Conservation (phyloP, 2,888 invertebrate genomes). For the Philereme vetulata region DNA sequence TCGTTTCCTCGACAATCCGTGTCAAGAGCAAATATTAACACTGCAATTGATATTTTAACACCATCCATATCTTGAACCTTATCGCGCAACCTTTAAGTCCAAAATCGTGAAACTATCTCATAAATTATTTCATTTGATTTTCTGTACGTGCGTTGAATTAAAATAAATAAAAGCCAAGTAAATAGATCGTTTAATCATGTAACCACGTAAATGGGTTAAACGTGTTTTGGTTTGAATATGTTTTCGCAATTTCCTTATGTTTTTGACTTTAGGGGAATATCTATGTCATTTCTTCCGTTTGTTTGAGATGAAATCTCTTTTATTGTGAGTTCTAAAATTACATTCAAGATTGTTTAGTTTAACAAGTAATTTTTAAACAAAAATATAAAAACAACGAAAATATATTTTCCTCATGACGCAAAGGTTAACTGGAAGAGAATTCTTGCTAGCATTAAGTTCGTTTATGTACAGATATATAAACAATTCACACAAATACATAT, state of each 20-base stretch:
- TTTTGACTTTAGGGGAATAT: constrained; percentile 15
- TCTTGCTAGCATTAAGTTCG: no score
- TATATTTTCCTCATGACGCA: no score
- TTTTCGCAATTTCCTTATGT: constrained; percentile 35
- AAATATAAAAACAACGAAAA: no score
- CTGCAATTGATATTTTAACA: constrained; percentile 28
- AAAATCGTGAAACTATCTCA: constrained; percentile 40
- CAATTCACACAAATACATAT: no score
- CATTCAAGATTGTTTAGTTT: no score
- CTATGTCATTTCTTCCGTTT: constrained; percentile 23
- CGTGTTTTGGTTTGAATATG: constrained; percentile 55
- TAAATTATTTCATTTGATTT: constrained; percentile 36
- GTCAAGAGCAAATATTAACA: constrained; percentile 63
- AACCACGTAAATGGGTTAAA: constrained; percentile 68
- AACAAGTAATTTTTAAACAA: no score
- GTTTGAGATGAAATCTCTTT: constrained; percentile 1
- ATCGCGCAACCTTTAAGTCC: constrained; percentile 39
- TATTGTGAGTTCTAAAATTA: neutral
- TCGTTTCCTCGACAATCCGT: constrained; percentile 68
- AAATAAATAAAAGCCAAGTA: constrained; percentile 41
- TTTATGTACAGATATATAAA: no score
- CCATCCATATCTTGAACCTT: constrained; percentile 25
- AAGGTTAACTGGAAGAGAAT: no score
- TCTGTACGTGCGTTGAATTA: constrained; percentile 58
- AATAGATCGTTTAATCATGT: constrained; percentile 49